These are phyloP conservation scores for Xiphophorus maculatus DNA, from an alignment of 2,113 vertebrate species.

Conservation along the genomic window DNA sequence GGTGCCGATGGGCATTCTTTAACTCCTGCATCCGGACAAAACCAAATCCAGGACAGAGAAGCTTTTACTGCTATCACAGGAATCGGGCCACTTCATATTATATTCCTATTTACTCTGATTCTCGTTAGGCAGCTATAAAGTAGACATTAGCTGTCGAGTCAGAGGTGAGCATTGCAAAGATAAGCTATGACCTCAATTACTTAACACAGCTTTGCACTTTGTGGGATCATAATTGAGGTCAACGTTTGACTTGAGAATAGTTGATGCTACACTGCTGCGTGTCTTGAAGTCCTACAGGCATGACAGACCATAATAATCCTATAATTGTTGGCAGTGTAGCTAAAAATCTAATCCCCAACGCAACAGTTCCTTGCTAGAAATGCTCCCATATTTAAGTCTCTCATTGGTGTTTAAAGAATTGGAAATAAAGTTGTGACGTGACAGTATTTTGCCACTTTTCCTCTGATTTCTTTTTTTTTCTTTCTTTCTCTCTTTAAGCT, in stretches of 20 bases:
- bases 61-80: not conserved
- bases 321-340: not conserved
- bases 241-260: not conserved
- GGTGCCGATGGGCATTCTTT: not conserved
- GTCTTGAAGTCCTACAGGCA: not conserved
- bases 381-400: not conserved
- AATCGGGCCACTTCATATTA: not conserved
- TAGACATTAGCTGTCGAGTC: slow-evolving; percentile 1
- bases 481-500: not conserved
- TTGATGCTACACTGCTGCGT: not conserved
- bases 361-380: not conserved
- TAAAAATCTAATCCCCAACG: not conserved
- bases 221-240: slow-evolving; percentile 46
- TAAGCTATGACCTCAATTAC: slow-evolving; percentile 48
- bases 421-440: no score
- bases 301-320: not conserved
- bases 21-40: not conserved
- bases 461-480: no score
- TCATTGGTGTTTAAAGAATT: not conserved
- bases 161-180: slow-evolving; percentile 19
- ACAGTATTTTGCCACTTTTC: no score
- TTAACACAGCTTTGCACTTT: not conserved
- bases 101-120: slow-evolving; percentile 4
- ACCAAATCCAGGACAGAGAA: not conserved
- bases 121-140: slow-evolving; percentile 1